A percentile compares a stretch with the other conserved stretches of the same genome.
Conservation (phyloP, 2,113 vertebrate genomes). For the Lamprologus sp. region DNA sequence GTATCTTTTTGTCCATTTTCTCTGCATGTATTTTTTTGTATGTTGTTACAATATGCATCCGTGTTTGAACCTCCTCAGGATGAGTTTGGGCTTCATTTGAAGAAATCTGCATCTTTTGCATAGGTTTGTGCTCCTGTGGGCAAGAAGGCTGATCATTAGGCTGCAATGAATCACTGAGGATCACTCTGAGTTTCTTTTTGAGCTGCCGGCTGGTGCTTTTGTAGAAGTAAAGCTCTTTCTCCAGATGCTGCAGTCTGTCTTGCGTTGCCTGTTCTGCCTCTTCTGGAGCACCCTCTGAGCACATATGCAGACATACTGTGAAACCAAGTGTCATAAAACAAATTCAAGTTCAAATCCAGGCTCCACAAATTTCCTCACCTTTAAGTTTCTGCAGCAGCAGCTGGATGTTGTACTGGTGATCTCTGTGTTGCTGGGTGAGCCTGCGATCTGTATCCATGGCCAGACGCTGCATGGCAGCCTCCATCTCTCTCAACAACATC, state of each 20-base stretch:
- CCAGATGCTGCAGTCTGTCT: constrained; percentile 79
- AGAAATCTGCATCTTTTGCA: not conserved
- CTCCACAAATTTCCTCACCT: constrained; percentile 61
- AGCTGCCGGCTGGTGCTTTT: constrained; percentile 85
- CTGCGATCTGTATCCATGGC: constrained; percentile 76
- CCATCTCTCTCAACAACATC: constrained; percentile 62
- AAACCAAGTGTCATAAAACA: not conserved
- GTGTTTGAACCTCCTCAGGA: not conserved
- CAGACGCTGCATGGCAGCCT: constrained; percentile 74
- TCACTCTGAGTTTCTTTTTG: constrained; percentile 78
- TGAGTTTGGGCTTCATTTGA: not conserved
- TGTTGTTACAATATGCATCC: not conserved
- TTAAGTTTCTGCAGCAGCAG: constrained; percentile 73
- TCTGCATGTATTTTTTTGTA: constrained; percentile 19
- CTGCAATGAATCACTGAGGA: constrained; percentile 37
- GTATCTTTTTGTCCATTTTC: not conserved
- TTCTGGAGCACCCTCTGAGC: constrained; percentile 65
- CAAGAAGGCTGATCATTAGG: constrained; percentile 6
- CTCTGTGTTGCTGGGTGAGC: constrained; percentile 77
- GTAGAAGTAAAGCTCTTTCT: constrained; percentile 89
- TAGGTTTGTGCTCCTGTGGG: not conserved
- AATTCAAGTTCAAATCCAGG: not conserved
- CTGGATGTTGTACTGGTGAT: constrained; percentile 81
- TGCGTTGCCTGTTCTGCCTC: constrained; percentile 67
- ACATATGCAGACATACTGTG: not conserved